These are phyloP conservation scores for Pungitius pungitius DNA, from an alignment of 2,113 vertebrate species.

Conservation along the genomic window DNA sequence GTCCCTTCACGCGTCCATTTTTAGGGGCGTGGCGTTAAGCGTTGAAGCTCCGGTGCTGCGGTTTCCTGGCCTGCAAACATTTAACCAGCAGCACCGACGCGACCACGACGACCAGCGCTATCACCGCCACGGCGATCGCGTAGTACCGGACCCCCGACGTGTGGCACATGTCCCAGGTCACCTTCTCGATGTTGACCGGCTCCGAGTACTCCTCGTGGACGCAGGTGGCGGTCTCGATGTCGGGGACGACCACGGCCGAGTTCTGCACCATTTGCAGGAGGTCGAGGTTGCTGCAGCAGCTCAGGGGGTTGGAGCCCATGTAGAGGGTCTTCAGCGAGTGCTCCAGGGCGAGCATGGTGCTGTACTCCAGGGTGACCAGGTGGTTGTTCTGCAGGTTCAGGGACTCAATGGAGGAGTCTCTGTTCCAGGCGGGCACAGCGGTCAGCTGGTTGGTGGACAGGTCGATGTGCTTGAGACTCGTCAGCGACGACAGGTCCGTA, in stretches of 20 bases:
- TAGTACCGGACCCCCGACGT: conserved; percentile 73
- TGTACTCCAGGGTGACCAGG: conserved; percentile 84
- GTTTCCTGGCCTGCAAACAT: conserved; percentile 59
- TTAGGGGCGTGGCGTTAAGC: too few relatives aligned
- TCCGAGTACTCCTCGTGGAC: conserved; percentile 73
- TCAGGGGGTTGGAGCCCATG: conserved; percentile 89
- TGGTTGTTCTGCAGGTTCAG: conserved; percentile 92
- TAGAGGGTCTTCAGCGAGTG: conserved; percentile 88
- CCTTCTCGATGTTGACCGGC: conserved; percentile 78
- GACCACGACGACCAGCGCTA: conserved; percentile 63
- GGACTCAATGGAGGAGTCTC: conserved; percentile 84
- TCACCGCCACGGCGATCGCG: conserved; percentile 76
- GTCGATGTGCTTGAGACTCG: conserved; percentile 85
- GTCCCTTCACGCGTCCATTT: conserved; percentile 15
- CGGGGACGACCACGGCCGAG: conserved; percentile 81
- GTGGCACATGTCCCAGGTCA: conserved; percentile 86
- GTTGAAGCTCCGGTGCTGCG: conserved; percentile 64
- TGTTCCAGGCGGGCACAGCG: conserved; percentile 81
- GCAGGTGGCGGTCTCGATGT: conserved; percentile 83
- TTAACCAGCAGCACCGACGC: conserved; percentile 67
- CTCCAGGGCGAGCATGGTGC: conserved; percentile 84
- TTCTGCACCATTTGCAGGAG: conserved; percentile 85
- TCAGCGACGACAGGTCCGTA: conserved; percentile 84
- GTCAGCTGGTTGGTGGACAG: conserved; percentile 89
- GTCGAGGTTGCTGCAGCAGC: conserved; percentile 88